These are phyloP conservation scores for Heterodera carotae DNA, from an alignment of 1,140 invertebrate genomes.

Conservation along the genomic window DNA sequence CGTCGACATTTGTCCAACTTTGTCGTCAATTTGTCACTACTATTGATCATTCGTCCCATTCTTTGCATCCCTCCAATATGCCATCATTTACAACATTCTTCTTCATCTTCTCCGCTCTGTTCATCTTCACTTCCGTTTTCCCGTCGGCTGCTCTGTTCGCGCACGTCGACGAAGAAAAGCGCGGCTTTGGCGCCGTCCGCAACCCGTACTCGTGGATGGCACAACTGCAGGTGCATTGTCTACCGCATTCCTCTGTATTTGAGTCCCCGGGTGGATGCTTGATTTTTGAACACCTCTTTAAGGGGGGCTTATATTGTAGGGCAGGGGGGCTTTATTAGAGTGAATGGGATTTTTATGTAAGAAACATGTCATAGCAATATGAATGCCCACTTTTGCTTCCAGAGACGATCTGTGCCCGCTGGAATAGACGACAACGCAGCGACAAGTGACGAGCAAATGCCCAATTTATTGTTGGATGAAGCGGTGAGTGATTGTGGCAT, in stretches of 20 bases:
- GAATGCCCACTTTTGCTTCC: background rate
- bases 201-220: slow-evolving; percentile 37
- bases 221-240: background rate
- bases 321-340: too few species aligned
- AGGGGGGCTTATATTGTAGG: too few species aligned
- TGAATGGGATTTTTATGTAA: too few species aligned
- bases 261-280: too few species aligned
- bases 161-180: slow-evolving; percentile 8
- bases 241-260: too few species aligned
- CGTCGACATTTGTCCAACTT: too few species aligned
- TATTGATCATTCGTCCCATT: too few species aligned
- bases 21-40: too few species aligned
- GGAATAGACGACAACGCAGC: background rate
- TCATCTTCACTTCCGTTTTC: background rate
- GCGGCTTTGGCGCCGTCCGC: slow-evolving; percentile 1
- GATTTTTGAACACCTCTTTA: too few species aligned
- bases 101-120: slow-evolving; percentile 1
- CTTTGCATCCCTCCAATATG: too few species aligned
- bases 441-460: background rate
- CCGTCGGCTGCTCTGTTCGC: background rate
- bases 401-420: background rate
- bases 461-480: background rate
- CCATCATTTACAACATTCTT: background rate
- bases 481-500: background rate
- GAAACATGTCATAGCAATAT: too few species aligned